phyloP scores from a whole-genome alignment of 2,888 invertebrate genomes.

The Pimpla rufipes region DNA sequence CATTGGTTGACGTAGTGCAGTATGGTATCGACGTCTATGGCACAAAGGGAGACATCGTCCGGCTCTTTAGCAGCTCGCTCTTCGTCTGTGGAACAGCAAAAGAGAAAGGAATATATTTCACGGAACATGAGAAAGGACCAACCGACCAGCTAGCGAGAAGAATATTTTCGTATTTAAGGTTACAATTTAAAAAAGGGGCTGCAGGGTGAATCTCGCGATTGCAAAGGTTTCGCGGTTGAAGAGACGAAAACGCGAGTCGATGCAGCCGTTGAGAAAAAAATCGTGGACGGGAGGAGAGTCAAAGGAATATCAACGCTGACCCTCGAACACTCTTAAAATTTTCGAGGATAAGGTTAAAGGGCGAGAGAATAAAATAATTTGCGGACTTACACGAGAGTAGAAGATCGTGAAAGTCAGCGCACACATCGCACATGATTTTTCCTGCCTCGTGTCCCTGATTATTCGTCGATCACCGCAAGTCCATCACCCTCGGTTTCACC shows the following conservation, averaged over 20 bases:
- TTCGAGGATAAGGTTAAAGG: slow-evolving; percentile 22
- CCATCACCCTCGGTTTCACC: slow-evolving; percentile 78
- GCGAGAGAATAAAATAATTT: slow-evolving; percentile 44
- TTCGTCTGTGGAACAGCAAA: slow-evolving; percentile 89
- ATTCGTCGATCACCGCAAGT: slow-evolving; percentile 78
- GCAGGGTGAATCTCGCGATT: neutral
- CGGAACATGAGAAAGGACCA: neutral
- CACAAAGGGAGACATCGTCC: slow-evolving; percentile 91
- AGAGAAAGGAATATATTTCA: neutral
- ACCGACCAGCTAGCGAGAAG: neutral
- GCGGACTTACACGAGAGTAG: slow-evolving; percentile 92
- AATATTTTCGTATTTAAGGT: neutral
- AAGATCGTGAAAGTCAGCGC: slow-evolving; percentile 96
- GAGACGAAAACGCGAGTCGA: neutral
- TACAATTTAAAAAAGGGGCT: neutral
- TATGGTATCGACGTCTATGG: slow-evolving; percentile 93
- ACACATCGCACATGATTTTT: slow-evolving; percentile 95
- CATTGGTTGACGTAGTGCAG: slow-evolving; percentile 95
- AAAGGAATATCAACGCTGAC: neutral
- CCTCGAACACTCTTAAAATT: neutral
- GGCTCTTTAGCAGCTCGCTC: slow-evolving; percentile 92
- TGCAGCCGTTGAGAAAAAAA: neutral
- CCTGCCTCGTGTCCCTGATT: slow-evolving; percentile 72
- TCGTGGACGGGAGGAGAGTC: neutral
- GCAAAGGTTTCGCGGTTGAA: no score